Evolutionary conservation across 2,797 vertebrate genomes (phyloP).

Genomic region (Odontamblyopus lacepedii): DNA sequence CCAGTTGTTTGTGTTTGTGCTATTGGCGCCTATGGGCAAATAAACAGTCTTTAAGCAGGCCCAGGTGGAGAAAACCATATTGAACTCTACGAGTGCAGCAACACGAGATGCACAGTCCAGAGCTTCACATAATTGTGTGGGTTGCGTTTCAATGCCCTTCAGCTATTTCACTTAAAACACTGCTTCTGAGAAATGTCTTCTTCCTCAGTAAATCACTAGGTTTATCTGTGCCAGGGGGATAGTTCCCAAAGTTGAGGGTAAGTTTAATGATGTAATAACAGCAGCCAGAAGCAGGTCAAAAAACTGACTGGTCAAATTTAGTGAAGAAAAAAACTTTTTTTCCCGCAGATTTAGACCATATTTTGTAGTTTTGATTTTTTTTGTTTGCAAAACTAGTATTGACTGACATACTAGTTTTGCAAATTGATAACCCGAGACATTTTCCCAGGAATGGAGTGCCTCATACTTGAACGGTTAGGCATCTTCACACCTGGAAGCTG

Average conservation of each 20-base stretch:
- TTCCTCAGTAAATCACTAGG: constrained; percentile 54
- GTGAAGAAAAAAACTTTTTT: constrained; percentile 1
- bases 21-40: constrained; percentile 10
- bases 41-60: constrained; percentile 29
- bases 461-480: constrained; percentile 18
- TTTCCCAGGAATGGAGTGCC: constrained; percentile 19
- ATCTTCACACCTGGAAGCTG: constrained; percentile 33
- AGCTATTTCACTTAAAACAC: constrained; percentile 10
- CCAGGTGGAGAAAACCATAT: constrained; percentile 23
- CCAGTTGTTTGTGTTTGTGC: constrained; percentile 37
- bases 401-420: not conserved
- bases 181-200: constrained; percentile 39
- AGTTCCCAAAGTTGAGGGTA: constrained; percentile 44
- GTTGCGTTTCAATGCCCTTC: constrained; percentile 22
- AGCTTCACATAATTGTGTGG: constrained; percentile 34
- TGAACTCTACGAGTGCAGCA: constrained; percentile 12
- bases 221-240: constrained; percentile 37
- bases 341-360: not conserved
- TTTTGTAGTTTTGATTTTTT: not conserved
- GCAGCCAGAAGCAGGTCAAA: constrained; percentile 20
- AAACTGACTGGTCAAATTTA: constrained; percentile 43
- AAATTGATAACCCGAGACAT: not conserved
- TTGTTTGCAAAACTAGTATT: no score
- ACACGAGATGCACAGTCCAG: constrained; percentile 13
- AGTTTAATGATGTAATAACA: constrained; percentile 41